phyloP scores from a whole-genome alignment of 2,113 vertebrate genomes.

The Poeciliopsis occidentalis region DNA sequence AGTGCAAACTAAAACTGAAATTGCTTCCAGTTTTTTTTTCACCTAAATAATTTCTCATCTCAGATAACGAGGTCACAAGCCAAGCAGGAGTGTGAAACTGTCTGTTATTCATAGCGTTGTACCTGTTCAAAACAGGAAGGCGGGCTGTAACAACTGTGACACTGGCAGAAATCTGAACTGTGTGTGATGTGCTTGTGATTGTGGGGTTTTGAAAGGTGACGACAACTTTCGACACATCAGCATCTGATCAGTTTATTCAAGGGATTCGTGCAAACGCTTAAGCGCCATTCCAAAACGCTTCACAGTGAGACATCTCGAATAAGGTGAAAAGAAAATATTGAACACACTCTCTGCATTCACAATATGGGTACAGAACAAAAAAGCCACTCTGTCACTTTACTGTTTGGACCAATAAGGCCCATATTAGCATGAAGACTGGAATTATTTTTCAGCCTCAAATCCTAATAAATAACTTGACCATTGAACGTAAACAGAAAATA shows the following conservation, averaged over 20 bases:
- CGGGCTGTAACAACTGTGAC: not conserved
- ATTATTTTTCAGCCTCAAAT: not conserved
- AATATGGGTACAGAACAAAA: not conserved
- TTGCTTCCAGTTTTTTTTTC: not conserved
- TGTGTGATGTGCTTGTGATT: not conserved
- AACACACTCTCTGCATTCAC: not conserved
- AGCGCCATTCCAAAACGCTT: not conserved
- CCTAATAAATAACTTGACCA: too few relatives aligned
- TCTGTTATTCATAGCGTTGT: not conserved
- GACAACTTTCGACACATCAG: not conserved
- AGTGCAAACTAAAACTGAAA: not conserved
- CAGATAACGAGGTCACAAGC: not conserved
- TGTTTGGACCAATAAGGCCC: conserved; percentile 10
- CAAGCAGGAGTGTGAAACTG: not conserved
- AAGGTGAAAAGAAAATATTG: conserved; percentile 1
- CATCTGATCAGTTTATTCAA: conserved; percentile 10
- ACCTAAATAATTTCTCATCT: not conserved
- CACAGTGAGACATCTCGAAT: not conserved
- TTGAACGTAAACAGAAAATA: conserved; percentile 6
- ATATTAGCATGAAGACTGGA: conserved; percentile 14
- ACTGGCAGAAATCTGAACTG: not conserved
- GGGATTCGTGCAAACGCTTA: not conserved
- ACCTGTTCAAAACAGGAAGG: not conserved
- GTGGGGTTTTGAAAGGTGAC: too few relatives aligned
- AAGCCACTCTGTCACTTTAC: not conserved